Evolutionary conservation across 2,113 vertebrate genomes (phyloP), one percentile per base, ranked within the genome.

Genomic region (Erythrocercus mccallii): DNA sequence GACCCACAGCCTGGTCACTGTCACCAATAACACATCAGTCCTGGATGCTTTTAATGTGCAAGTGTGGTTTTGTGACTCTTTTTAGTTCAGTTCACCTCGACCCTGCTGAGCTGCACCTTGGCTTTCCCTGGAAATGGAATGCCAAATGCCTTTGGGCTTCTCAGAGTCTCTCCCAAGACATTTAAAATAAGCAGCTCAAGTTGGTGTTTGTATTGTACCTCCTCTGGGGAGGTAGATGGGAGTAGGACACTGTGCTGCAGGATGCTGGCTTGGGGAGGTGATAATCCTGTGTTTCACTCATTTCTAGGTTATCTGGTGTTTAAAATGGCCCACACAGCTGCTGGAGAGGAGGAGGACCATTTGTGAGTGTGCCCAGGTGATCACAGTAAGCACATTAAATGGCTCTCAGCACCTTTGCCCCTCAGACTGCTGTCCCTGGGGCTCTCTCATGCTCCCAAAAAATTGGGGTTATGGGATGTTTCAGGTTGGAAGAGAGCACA

Each of bases 11-110:
- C 45, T 20, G 2, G 2, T 56, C 54, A 2, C 37, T 81, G 79
- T 53, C 74, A 40, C 76, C 3, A 4, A 0, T 1, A 6, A 11
- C n/a, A 21, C 16, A 1, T 12, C 9, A 0, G 15, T n/a, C n/a
- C 37, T 11, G 12, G 33, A 1, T 14, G 16, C 4, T 83, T 40
- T 57, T 35, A 18, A 3, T 9, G 42, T 12, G 9, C 12, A 0
- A 1, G 1, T 42, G 37, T 38, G 61, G 5, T 30, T 66, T 35
- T 66, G 42, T 51, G 50, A 9, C 58, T 9, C 35, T 12, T 42
- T 45, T 69, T 40, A n/a, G 6, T 57, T 73, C 9, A 0, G 12
- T 57, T 61, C 17, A 13, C 15, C 35, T 42, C 5, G 4, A 15
- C 47, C 21, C 13, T 16, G 50, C 35, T 28, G 6, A 57, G 14